Percentiles rank a stretch among this genome's conserved stretches.
These are phyloP conservation scores for Potorous gilbertii DNA, from an alignment of 2,797 vertebrate genomes.

Conservation along the genomic window DNA sequence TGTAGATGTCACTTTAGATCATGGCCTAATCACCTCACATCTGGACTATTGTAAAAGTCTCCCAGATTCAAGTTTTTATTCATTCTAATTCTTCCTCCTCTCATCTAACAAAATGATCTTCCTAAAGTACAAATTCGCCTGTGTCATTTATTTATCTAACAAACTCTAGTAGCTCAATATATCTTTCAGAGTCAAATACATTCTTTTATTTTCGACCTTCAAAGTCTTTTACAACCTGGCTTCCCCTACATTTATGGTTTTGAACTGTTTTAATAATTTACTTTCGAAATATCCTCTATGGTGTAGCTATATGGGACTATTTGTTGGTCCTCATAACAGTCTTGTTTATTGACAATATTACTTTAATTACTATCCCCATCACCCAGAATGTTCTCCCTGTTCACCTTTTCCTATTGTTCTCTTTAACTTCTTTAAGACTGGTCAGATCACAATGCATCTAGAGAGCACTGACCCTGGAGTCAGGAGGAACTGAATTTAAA, in stretches of 20 bases:
- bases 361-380: too few species aligned
- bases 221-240: background rate
- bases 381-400: too few species aligned
- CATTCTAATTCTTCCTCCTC: background rate
- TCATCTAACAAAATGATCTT: background rate
- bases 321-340: too few species aligned
- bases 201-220: background rate
- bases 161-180: background rate
- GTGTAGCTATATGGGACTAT: background rate
- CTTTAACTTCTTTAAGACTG: too few species aligned
- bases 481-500: too few species aligned
- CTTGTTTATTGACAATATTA: too few species aligned
- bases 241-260: background rate
- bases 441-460: too few species aligned
- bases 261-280: background rate
- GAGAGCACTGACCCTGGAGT: too few species aligned
- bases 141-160: background rate
- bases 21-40: background rate
- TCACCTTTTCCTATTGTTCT: too few species aligned
- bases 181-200: background rate
- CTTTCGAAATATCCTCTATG: background rate
- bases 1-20: background rate
- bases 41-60: background rate
- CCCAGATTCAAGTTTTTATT: background rate
- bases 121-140: background rate